A percentile compares a stretch with the other conserved stretches of the same genome.
Evolutionary conservation across 2,113 vertebrate genomes (phyloP).

Genomic region (human): DNA sequence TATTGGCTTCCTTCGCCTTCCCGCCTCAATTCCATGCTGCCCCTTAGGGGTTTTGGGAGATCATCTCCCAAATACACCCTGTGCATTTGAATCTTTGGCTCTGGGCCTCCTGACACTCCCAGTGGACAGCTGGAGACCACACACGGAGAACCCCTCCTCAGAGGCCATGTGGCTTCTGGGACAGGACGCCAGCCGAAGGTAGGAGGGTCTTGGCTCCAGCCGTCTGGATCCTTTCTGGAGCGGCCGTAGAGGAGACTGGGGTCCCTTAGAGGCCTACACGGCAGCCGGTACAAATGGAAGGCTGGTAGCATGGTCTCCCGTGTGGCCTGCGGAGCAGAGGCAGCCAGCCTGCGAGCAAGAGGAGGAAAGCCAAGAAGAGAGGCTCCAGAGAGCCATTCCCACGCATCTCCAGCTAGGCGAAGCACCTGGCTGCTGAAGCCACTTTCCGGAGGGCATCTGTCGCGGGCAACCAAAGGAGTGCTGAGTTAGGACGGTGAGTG

Average conservation of each 20-base stretch:
- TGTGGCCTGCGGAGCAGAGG: not conserved
- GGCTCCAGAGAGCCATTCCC: not conserved
- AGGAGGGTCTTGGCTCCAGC: not conserved
- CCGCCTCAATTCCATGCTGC: not conserved
- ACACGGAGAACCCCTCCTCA: no score
- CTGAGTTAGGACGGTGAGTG: not conserved
- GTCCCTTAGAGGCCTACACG: not conserved
- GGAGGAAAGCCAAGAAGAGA: not conserved
- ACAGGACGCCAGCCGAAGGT: not conserved
- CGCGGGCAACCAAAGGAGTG: not conserved
- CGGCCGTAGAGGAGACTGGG: fast-evolving
- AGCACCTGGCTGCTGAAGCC: fast-evolving
- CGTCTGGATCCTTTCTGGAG: not conserved
- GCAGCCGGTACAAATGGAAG: not conserved
- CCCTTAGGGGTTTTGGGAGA: not conserved
- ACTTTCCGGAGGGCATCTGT: not conserved
- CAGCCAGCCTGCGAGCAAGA: fast-evolving
- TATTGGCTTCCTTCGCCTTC: not conserved
- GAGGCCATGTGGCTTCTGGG: not conserved
- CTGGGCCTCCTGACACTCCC: not conserved
- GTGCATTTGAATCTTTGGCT: not conserved
- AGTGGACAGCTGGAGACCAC: no score
- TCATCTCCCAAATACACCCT: not conserved
- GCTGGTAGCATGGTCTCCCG: not conserved
- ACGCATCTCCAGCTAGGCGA: fast-evolving